phyloP scores from a whole-genome alignment of 2,113 vertebrate species.

The Leptosomus discolor region DNA sequence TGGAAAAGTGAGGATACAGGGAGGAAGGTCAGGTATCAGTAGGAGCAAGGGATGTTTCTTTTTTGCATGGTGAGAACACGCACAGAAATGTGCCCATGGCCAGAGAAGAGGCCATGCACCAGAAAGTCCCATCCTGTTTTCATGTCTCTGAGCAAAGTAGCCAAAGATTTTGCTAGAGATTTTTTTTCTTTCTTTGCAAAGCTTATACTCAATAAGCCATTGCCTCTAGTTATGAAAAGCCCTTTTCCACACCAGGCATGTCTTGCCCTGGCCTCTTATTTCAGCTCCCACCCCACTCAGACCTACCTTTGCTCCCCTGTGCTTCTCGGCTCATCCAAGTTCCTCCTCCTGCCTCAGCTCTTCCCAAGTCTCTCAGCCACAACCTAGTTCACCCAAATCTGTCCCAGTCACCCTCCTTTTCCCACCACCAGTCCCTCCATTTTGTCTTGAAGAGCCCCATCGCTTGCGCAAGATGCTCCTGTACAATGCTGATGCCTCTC shows the following conservation, averaged over 20 bases:
- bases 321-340: not conserved
- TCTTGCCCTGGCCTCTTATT: not conserved
- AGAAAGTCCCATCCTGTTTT: not conserved
- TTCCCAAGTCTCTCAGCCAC: not conserved
- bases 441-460: not conserved
- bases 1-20: not conserved
- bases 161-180: not conserved
- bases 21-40: not conserved
- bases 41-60: not conserved
- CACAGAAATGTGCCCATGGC: not conserved
- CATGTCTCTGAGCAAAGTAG: not conserved
- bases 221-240: not conserved
- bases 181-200: not conserved
- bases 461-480: not conserved
- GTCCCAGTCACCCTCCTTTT: not conserved
- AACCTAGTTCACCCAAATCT: not conserved
- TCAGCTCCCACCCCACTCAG: not conserved
- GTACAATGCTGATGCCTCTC: fast-evolving
- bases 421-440: not conserved
- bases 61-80: not conserved
- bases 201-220: not conserved
- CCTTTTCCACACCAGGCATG: not conserved
- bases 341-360: not conserved
- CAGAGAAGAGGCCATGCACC: not conserved
- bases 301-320: not conserved